phyloP scores from a whole-genome alignment of 2,888 invertebrate genomes.

The Eupithecia vulgata region DNA sequence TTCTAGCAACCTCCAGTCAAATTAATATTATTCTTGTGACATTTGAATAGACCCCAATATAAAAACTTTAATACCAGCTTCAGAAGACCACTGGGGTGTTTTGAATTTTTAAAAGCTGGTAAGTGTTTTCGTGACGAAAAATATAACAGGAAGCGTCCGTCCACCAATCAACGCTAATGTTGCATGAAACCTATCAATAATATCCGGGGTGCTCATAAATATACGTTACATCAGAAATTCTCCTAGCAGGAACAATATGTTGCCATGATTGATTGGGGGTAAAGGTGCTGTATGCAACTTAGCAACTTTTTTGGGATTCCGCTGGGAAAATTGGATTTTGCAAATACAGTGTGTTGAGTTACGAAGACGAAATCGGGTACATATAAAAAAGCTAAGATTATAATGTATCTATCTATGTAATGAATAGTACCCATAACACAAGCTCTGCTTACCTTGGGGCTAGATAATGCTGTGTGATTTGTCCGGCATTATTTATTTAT shows the following conservation, averaged over 20 bases:
- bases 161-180: constrained; percentile 67
- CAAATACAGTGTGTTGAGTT: background rate
- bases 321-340: constrained; percentile 7
- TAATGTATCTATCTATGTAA: too few species aligned
- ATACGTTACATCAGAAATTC: constrained; percentile 60
- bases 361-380: background rate
- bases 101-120: background rate
- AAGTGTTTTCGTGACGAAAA: constrained; percentile 24
- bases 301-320: constrained; percentile 40
- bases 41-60: too few species aligned
- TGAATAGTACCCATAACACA: too few species aligned
- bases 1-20: too few species aligned
- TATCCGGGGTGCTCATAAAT: constrained; percentile 62
- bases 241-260: constrained; percentile 67
- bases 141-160: constrained; percentile 37
- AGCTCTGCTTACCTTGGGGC: too few species aligned
- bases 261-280: constrained; percentile 64
- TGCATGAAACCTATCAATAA: constrained; percentile 69
- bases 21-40: too few species aligned
- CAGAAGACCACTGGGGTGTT: background rate
- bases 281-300: constrained; percentile 46
- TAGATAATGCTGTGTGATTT: too few species aligned
- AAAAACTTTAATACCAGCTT: too few species aligned
- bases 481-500: too few species aligned
- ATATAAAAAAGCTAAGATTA: too few species aligned